Percentiles rank a stretch among this genome's conserved stretches.
Evolutionary conservation across 2,113 vertebrate genomes (phyloP).

Genomic region (Centropristis striata): DNA sequence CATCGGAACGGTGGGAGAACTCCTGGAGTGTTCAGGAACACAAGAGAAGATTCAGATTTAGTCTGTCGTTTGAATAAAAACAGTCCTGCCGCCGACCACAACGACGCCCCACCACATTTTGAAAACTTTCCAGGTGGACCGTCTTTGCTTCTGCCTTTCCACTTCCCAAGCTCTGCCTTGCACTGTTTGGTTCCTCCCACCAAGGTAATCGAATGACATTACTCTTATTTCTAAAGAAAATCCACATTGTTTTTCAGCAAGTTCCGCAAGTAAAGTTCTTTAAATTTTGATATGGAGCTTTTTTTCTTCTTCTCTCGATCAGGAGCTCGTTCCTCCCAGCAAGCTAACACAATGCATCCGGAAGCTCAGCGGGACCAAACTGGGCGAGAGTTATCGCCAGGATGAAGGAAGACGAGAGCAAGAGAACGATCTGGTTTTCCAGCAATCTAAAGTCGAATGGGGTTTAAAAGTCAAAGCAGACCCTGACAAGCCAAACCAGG

Average conservation of each 20-base stretch:
- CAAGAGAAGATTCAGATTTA: conserved; percentile 84
- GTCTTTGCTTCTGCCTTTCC: conserved; percentile 56
- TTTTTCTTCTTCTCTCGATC: background rate
- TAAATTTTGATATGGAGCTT: no score
- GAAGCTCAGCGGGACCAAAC: conserved; percentile 1
- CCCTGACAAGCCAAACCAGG: conserved; percentile 19
- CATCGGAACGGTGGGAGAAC: conserved; percentile 87
- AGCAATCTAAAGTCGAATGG: background rate
- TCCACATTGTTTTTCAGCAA: no score
- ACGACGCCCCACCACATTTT: background rate
- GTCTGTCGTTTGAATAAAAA: conserved; percentile 84
- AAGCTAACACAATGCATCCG: background rate
- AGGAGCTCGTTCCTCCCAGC: conserved; percentile 37
- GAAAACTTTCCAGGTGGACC: conserved; percentile 21
- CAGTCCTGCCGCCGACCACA: background rate
- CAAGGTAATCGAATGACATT: conserved; percentile 33
- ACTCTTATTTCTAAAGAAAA: no score
- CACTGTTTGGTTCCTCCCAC: conserved; percentile 13
- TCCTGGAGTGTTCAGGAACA: conserved; percentile 71
- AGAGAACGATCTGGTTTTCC: background rate
- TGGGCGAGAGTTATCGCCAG: background rate
- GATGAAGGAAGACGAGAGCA: background rate
- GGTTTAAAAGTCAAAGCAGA: conserved; percentile 45
- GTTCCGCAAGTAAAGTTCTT: no score
- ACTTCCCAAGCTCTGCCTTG: conserved; percentile 26